phyloP scores from a whole-genome alignment of 2,113 vertebrate genomes.

The Notothenia coriiceps region DNA sequence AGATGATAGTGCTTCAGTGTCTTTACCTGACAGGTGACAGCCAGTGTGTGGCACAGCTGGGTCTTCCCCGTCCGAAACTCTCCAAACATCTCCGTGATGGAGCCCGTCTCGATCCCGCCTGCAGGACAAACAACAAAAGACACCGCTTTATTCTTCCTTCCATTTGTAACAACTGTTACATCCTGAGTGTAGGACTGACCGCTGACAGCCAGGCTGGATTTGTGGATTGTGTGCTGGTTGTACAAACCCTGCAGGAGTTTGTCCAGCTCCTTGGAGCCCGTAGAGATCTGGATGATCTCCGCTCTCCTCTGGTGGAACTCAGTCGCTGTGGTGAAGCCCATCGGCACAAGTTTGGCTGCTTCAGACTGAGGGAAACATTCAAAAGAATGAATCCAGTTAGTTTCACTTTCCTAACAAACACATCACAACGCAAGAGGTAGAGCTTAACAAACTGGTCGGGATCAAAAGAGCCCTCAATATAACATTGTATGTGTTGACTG shows the following conservation, averaged over 20 bases:
- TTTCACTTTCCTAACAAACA: background rate
- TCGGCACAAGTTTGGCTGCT: slow-evolving; percentile 95
- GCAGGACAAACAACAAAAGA: slow-evolving; percentile 19
- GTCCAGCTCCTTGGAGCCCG: slow-evolving; percentile 97
- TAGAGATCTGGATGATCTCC: slow-evolving; percentile 98
- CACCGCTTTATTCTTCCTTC: background rate
- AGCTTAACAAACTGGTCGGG: background rate
- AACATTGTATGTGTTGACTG: background rate
- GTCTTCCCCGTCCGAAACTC: slow-evolving; percentile 98
- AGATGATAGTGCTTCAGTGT: no score
- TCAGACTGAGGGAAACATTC: slow-evolving; percentile 83
- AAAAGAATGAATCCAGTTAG: background rate
- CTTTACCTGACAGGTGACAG: slow-evolving; percentile 95
- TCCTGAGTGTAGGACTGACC: no score
- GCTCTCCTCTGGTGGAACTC: slow-evolving; percentile 97
- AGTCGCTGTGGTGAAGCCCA: slow-evolving; percentile 98
- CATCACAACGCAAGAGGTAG: background rate
- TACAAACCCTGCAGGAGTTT: slow-evolving; percentile 92
- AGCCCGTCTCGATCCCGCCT: slow-evolving; percentile 98
- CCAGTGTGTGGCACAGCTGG: slow-evolving; percentile 95
- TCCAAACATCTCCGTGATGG: slow-evolving; percentile 98
- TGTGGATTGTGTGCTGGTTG: background rate
- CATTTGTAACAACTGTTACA: background rate
- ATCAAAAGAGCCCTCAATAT: no score
- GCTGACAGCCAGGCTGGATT: background rate